Conservation (phyloP, 2,797 vertebrate species). For the Hephaestus fuliginosus region DNA sequence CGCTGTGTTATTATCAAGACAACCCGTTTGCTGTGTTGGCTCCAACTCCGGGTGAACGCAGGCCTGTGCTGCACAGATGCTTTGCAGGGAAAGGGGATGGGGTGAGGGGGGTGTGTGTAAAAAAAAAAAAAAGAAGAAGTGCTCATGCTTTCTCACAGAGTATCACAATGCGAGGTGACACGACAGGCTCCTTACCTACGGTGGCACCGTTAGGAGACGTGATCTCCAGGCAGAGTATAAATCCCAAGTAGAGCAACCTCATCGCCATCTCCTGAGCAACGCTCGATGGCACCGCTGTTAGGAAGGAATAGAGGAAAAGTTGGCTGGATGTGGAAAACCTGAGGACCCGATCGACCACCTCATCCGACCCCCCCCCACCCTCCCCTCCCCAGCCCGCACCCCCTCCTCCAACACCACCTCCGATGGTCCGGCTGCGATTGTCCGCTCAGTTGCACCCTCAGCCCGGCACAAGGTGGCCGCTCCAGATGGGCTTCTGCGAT, state of each 20-base stretch:
- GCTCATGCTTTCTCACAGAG: constrained; percentile 52
- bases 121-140: constrained; percentile 40
- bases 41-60: constrained; percentile 59
- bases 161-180: constrained; percentile 71
- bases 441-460: constrained; percentile 74
- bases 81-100: constrained; percentile 27
- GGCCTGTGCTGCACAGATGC: constrained; percentile 75
- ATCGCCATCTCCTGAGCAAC: constrained; percentile 85
- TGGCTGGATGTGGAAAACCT: constrained; percentile 72
- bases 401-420: constrained; percentile 13
- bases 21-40: constrained; percentile 26
- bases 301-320: constrained; percentile 78
- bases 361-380: constrained; percentile 79
- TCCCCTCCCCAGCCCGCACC: no score
- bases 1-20: constrained; percentile 29
- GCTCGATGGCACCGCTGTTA: constrained; percentile 79
- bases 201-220: constrained; percentile 75
- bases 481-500: constrained; percentile 51
- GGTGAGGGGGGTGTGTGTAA: no score
- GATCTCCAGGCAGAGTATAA: constrained; percentile 81
- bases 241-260: constrained; percentile 84
- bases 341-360: constrained; percentile 76
- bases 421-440: constrained; percentile 75
- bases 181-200: constrained; percentile 83
- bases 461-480: constrained; percentile 64